Percentiles rank a stretch among this genome's conserved stretches.
Evolutionary conservation across 2,113 vertebrate species (phyloP).

Genomic region (Nanger granti): DNA sequence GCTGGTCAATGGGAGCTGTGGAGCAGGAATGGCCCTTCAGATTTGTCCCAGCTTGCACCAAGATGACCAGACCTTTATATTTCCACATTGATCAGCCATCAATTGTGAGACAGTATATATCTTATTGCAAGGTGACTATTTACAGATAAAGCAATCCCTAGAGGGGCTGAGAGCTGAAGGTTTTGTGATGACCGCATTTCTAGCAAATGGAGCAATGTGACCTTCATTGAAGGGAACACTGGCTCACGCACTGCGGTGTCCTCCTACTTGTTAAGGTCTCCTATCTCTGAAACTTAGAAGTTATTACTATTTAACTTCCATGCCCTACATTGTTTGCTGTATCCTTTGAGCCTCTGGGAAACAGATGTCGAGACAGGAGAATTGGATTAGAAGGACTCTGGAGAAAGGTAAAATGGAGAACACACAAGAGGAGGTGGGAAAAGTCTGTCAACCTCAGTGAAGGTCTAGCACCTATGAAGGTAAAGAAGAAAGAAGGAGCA

Average conservation of each 20-base stretch:
- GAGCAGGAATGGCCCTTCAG: neutral
- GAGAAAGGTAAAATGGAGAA: neutral
- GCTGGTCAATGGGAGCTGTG: fast-evolving
- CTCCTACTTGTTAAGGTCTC: neutral
- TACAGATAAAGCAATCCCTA: neutral
- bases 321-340: neutral
- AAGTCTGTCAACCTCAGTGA: neutral
- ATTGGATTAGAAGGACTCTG: neutral
- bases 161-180: neutral
- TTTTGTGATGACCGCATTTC: neutral
- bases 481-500: neutral
- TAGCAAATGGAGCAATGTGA: neutral
- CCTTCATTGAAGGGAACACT: neutral
- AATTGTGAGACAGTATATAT: neutral
- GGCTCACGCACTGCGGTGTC: neutral
- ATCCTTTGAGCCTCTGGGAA: neutral
- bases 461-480: neutral
- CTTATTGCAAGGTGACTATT: neutral
- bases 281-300: neutral
- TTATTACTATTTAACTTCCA: neutral
- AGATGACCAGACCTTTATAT: neutral
- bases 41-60: neutral
- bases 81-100: no score
- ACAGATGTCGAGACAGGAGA: neutral
- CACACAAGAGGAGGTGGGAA: neutral